A percentile compares a stretch with the other conserved stretches of the same genome.
Evolutionary conservation across 2,797 vertebrate species (phyloP).

Genomic region (Artibeus jamaicensis): DNA sequence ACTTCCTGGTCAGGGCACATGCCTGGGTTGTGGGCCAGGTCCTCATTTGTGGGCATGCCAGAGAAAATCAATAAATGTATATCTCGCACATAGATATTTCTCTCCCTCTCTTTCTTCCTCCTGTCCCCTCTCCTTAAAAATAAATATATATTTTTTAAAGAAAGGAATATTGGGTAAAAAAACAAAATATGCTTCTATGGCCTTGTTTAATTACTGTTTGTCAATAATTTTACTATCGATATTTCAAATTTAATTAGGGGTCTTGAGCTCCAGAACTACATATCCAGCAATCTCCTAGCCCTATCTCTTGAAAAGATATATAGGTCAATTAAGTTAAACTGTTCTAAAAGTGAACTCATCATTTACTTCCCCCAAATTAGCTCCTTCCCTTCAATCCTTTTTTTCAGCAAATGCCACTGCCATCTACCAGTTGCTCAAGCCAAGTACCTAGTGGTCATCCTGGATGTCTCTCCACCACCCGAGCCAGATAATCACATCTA

Average conservation of each 20-base stretch:
- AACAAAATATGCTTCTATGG: background rate
- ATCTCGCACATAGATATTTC: too few relatives aligned
- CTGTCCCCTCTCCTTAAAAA: too few relatives aligned
- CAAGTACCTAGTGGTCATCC: background rate
- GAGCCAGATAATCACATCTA: background rate
- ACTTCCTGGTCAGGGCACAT: too few relatives aligned
- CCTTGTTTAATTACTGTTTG: background rate
- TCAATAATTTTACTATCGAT: background rate
- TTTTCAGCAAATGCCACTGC: background rate
- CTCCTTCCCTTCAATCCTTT: background rate
- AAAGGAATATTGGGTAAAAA: background rate
- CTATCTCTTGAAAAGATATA: background rate
- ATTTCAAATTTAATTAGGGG: background rate
- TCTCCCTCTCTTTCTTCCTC: too few relatives aligned
- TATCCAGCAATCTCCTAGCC: background rate
- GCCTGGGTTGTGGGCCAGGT: too few relatives aligned
- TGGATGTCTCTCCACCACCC: background rate
- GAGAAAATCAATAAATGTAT: too few relatives aligned
- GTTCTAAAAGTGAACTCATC: background rate
- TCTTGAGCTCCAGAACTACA: background rate
- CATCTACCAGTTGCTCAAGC: too few relatives aligned
- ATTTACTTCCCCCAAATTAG: background rate
- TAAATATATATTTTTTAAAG: too few relatives aligned
- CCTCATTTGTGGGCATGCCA: too few relatives aligned
- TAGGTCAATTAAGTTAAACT: background rate